Evolutionary conservation across 2,113 vertebrate species (phyloP).

Genomic region (Triplophysa siluroides): DNA sequence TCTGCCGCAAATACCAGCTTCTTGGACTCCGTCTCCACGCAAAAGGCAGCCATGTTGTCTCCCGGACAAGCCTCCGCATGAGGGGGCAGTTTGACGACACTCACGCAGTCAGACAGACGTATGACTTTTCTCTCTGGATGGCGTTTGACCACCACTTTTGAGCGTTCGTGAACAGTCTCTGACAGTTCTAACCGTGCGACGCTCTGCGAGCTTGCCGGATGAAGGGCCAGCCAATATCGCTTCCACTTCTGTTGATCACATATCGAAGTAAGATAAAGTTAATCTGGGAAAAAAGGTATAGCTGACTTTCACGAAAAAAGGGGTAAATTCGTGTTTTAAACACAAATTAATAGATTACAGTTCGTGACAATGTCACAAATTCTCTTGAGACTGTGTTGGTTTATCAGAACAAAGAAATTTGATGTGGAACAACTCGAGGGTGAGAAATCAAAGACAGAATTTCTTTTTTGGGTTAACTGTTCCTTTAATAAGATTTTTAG

Average conservation of each 20-base stretch:
- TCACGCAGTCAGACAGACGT: conserved; percentile 82
- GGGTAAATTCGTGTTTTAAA: no score
- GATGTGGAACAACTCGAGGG: no score
- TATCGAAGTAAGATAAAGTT: background rate
- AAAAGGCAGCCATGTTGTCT: conserved; percentile 83
- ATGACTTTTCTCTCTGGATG: conserved; percentile 74
- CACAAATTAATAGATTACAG: no score
- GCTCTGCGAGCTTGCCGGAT: conserved; percentile 78
- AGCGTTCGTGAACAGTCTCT: conserved; percentile 69
- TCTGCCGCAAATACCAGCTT: conserved; percentile 83
- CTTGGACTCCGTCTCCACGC: conserved; percentile 82
- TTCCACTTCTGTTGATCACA: conserved; percentile 85
- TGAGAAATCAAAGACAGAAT: no score
- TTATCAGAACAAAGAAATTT: no score
- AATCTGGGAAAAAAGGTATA: no score
- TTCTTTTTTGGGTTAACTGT: no score
- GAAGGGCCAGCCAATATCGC: conserved; percentile 82
- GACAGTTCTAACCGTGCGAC: conserved; percentile 88
- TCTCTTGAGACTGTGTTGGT: no score
- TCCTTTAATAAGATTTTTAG: no score
- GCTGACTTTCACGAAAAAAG: no score
- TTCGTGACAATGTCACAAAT: no score
- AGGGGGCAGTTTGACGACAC: conserved; percentile 75
- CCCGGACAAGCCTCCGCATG: conserved; percentile 80
- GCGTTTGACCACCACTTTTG: conserved; percentile 77